Base-by-base conservation (phyloP, 1,140 invertebrate species). In the Acromyrmex echinatior region DNA sequence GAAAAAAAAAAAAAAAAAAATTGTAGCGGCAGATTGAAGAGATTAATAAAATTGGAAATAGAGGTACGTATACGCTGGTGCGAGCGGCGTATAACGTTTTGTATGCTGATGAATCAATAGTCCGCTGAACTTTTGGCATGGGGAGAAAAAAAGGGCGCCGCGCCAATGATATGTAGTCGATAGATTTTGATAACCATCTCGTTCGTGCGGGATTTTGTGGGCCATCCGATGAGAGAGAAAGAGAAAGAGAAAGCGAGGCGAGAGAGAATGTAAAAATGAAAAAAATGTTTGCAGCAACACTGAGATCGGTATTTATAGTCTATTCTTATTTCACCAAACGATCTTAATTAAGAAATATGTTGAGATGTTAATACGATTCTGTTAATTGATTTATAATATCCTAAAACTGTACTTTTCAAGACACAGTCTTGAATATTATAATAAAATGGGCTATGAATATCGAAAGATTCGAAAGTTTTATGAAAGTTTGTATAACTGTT, bases 141-240 rank as follows among this genome's bases (percentile, higher is more conserved):
- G 66, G 21, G 39, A 45, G 66, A 70, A 82, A 82, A 74, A 82
- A 82, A 73, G 35, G 28, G 49, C 68, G 25, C 3, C 12, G 18
- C 14, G 45, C 25, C 68, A 82, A 82, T 82, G 80, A 82, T 82
- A 74, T 74, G 53, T 82, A 62, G 80, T 82, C 80, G 58, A 82
- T 82, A 82, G 56, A 82, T 82, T 74, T 82, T 62, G 80, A 82
- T 82, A 82, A 82, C 80, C 39, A 82, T 82, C 68, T 82, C 53
- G 39, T 62, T 82, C 66, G 39, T 49, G 25, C 28, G 28, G 79
- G 18, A 73, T 82, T 28, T 31, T 56, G 31, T 58, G 16, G 16
- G 21, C 5, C 12, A 35, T 2, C 12, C 39, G 66, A 49, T 7
- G n/a, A 25, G 39, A 39, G 31, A 39, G 65, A 66, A 18, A 66